phyloP scores from a whole-genome alignment of 2,888 invertebrate species.

The Lithophane semibrunnea region DNA sequence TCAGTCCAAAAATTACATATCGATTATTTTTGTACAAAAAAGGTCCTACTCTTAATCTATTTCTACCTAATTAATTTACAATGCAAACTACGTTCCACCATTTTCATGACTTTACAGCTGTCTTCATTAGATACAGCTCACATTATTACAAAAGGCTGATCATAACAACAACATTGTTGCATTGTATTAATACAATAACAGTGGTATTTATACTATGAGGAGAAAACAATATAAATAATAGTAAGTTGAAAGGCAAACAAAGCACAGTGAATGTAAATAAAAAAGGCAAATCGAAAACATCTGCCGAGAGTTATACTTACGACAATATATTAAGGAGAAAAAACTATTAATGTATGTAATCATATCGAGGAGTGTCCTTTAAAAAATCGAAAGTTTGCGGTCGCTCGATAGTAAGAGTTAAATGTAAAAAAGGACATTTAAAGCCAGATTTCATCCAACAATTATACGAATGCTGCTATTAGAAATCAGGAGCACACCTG shows the following conservation, averaged over 20 bases:
- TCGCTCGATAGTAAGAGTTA: constrained; percentile 77
- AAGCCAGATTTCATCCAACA: constrained; percentile 77
- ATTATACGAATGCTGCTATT: constrained; percentile 83
- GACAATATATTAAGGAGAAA: constrained; percentile 45
- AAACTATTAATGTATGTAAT: constrained; percentile 61
- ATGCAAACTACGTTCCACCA: not conserved
- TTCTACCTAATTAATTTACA: not conserved
- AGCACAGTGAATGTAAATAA: constrained; percentile 46
- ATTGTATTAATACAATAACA: constrained; percentile 12
- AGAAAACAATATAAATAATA: constrained; percentile 45
- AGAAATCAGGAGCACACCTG: constrained; percentile 87
- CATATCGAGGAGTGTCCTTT: constrained; percentile 57
- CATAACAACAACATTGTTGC: constrained; percentile 18
- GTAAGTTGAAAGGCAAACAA: constrained; percentile 52
- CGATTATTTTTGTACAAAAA: not conserved
- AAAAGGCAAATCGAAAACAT: constrained; percentile 61
- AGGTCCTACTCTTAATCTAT: too few relatives aligned
- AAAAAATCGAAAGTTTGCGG: constrained; percentile 84
- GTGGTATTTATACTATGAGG: constrained; percentile 18
- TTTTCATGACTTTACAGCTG: not conserved
- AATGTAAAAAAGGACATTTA: constrained; percentile 73
- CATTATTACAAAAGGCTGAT: constrained; percentile 20
- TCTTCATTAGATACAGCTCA: constrained; percentile 5
- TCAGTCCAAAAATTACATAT: not conserved
- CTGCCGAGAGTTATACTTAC: constrained; percentile 57